Conservation (phyloP, 2,888 invertebrate genomes). For the Drosophila vallismaia region DNA sequence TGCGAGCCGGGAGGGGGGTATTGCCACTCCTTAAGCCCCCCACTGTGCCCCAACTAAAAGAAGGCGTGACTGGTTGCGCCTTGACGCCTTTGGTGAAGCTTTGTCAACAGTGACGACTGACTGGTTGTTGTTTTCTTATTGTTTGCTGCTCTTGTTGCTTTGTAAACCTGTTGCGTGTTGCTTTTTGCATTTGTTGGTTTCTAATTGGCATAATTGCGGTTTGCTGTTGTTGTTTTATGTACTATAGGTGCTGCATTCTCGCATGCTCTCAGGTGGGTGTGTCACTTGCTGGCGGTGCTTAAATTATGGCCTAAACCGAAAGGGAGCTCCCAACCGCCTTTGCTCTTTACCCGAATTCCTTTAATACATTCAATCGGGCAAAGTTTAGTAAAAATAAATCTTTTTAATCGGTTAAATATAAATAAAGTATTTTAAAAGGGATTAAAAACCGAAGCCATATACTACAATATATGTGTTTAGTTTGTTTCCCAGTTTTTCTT, state of each 20-base stretch:
- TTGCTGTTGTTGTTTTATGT: slow-evolving; percentile 24
- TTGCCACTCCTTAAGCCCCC: slow-evolving; percentile 7
- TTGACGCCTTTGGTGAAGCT: slow-evolving; percentile 63
- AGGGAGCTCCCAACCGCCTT: slow-evolving; percentile 24
- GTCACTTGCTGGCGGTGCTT: slow-evolving; percentile 56
- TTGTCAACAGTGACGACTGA: slow-evolving; percentile 57
- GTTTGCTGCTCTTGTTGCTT: slow-evolving; percentile 28
- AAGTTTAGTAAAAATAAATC: neutral
- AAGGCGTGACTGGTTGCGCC: slow-evolving; percentile 55
- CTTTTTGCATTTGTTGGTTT: slow-evolving; percentile 67
- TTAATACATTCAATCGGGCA: neutral
- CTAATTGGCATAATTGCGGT: slow-evolving; percentile 76
- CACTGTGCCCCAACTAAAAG: neutral
- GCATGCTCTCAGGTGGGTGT: slow-evolving; percentile 66
- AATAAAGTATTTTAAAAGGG: neutral
- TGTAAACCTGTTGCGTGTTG: slow-evolving; percentile 67
- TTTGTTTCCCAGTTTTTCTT: neutral
- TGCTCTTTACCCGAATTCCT: neutral
- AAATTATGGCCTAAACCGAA: slow-evolving; percentile 59
- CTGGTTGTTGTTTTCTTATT: slow-evolving; percentile 7
- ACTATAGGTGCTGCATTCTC: slow-evolving; percentile 60
- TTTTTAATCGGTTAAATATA: neutral
- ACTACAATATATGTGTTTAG: rapidly evolving
- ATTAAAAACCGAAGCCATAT: neutral
- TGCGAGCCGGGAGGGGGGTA: neutral